Base-by-base conservation (phyloP, 2,888 invertebrate genomes). In the Chloromyia formosa region DNA sequence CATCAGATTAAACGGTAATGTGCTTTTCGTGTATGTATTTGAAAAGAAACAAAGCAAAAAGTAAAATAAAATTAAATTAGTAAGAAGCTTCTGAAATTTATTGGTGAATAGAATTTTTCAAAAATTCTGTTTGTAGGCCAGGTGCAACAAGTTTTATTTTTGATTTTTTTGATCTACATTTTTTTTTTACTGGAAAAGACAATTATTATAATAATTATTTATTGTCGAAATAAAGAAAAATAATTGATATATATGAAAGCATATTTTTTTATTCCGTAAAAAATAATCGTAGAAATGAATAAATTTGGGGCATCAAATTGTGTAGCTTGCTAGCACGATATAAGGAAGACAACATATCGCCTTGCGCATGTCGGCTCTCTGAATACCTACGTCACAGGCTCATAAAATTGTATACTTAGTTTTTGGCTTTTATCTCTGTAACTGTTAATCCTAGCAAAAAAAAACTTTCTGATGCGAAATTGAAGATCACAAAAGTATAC, bases 131-230 rank as follows among this genome's bases (percentile, higher is more conserved):
- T 58, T 18, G 16, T n/a, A 58, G 10, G 56, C 22, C 60, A 60
- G n/a, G 22, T 22, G 22, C 23, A 23, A n/a, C 22, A 60, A 23
- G 27, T 23, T 23, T 60, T 60, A 23, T n/a, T 60, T 60, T 58
- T n/a, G n/a, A n/a, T n/a, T 12, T 18, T 60, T 60, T 60, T 23
- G 9, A 35, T 35, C 27, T 35, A 4, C 27, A 7, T 35, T 35
- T 69, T 18, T 40, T 58, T 71, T 71, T 35, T 56, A 58, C 56
- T 20, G 12, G 35, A 58, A 71, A 71, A 58, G 56, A 71, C 71
- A 58, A 71, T 58, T 35, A 58, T 71, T 53, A 69, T 61, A 61
- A n/a, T 69, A 23, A 53, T 16, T 71, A 71, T 71, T 56, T 58
- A 71, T 71, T 71, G 58, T 71, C 14, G 7, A 56, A 58, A 71